These are phyloP conservation scores for Adelphocoris suturalis DNA, from an alignment of 2,888 invertebrate genomes.

Conservation along the genomic window DNA sequence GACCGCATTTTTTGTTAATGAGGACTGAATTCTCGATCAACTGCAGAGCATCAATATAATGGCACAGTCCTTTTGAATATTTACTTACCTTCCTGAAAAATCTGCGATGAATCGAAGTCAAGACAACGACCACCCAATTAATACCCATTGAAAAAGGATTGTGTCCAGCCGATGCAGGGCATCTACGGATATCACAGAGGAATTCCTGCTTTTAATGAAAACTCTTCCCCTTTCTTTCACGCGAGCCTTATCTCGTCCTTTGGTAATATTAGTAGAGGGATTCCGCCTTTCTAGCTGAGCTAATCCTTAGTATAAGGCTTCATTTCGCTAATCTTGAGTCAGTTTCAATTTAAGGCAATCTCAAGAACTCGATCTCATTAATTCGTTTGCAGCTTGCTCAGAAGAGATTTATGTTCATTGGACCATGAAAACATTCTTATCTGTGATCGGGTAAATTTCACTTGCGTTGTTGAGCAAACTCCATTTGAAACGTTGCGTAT, in stretches of 20 bases:
- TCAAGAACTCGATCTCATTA: slow-evolving; percentile 48
- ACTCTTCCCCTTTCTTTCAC: slow-evolving; percentile 52
- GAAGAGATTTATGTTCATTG: slow-evolving; percentile 51
- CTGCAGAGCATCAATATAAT: no score
- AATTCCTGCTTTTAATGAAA: slow-evolving; percentile 59
- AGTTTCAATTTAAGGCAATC: slow-evolving; percentile 55
- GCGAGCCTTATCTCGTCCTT: slow-evolving; percentile 25
- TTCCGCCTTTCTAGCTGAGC: neutral
- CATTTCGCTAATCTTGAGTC: slow-evolving; percentile 53
- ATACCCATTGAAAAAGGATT: no score
- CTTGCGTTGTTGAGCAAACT: slow-evolving; percentile 1
- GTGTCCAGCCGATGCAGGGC: neutral
- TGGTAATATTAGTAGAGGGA: slow-evolving; percentile 24
- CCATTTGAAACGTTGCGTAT: neutral
- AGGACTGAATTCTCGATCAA: no score
- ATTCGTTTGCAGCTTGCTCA: slow-evolving; percentile 38
- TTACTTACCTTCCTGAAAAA: no score
- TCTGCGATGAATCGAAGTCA: no score
- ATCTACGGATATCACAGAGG: slow-evolving; percentile 27
- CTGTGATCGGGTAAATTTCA: slow-evolving; percentile 11
- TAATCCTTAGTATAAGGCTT: slow-evolving; percentile 46
- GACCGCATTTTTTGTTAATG: no score
- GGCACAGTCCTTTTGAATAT: no score
- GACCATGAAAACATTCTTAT: slow-evolving; percentile 56
- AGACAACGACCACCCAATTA: no score